Evolutionary conservation across 1,140 invertebrate species (phyloP).

Genomic region (Dendrolimus kikuchii): DNA sequence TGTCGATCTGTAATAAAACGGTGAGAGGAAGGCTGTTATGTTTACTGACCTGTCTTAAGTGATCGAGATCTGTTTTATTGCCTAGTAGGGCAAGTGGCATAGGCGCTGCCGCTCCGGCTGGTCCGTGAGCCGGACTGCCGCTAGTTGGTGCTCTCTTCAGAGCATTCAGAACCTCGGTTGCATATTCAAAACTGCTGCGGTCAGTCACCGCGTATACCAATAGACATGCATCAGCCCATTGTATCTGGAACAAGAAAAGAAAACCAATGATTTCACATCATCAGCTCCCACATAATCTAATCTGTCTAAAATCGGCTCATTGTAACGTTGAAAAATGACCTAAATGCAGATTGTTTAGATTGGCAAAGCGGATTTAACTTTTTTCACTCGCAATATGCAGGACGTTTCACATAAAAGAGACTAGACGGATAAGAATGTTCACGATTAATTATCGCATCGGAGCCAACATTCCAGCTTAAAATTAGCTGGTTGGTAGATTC

Average conservation of each 20-base stretch:
- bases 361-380: conserved; percentile 3
- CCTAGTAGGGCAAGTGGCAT: conserved; percentile 78
- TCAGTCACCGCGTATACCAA: conserved; percentile 88
- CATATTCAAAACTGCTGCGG: conserved; percentile 79
- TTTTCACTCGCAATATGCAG: conserved; percentile 4
- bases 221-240: conserved; percentile 85
- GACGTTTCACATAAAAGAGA: conserved; percentile 17
- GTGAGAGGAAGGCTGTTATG: neutral
- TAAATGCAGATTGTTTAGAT: conserved; percentile 1
- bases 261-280: neutral
- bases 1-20: no score
- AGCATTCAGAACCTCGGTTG: conserved; percentile 74
- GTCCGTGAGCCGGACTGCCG: conserved; percentile 46
- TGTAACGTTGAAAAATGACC: no score
- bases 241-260: conserved; percentile 69
- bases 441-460: conserved; percentile 41
- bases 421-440: conserved; percentile 29
- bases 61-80: conserved; percentile 85
- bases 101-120: conserved; percentile 32
- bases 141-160: conserved; percentile 68
- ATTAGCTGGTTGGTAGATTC: conserved; percentile 35
- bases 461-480: conserved; percentile 50
- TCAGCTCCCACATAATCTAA: neutral
- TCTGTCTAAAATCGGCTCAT: neutral
- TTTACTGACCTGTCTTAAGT: conserved; percentile 78